These are phyloP conservation scores for Falco biarmicus DNA, from an alignment of 2,797 vertebrate genomes.

Conservation along the genomic window DNA sequence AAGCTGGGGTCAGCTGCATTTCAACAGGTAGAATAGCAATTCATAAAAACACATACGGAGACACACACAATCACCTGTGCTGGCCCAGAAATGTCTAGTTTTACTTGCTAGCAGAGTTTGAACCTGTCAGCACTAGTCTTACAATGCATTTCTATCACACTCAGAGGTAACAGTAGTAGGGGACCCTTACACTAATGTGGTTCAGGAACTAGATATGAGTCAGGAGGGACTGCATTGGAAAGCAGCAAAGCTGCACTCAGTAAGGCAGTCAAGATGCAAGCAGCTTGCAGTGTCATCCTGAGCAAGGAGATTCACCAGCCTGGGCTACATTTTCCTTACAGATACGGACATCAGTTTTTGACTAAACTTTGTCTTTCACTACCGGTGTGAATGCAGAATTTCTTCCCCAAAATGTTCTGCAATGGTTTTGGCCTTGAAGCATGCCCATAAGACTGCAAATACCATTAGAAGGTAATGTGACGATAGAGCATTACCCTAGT, in stretches of 20 bases:
- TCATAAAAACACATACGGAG: neutral
- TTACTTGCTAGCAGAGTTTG: neutral
- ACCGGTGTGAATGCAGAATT: neutral
- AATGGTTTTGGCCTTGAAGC: neutral
- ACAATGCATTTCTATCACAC: neutral
- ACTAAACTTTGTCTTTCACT: neutral
- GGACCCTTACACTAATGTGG: neutral
- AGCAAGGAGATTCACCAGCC: neutral
- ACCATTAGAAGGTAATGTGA: neutral
- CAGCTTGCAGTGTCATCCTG: neutral
- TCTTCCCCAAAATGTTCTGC: neutral
- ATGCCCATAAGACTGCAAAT: neutral
- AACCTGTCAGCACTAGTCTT: neutral
- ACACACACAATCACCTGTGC: accelerated
- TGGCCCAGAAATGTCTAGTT: neutral
- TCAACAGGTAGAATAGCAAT: neutral
- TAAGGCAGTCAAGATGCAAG: neutral
- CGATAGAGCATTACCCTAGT: too few species aligned
- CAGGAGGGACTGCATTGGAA: neutral
- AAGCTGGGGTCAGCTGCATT: neutral
- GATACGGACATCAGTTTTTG: neutral
- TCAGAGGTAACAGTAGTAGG: neutral
- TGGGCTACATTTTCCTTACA: neutral
- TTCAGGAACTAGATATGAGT: neutral
- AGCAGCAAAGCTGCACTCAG: neutral